Evolutionary conservation across 1,140 invertebrate species (phyloP).

Genomic region (Epicauta chinensis): DNA sequence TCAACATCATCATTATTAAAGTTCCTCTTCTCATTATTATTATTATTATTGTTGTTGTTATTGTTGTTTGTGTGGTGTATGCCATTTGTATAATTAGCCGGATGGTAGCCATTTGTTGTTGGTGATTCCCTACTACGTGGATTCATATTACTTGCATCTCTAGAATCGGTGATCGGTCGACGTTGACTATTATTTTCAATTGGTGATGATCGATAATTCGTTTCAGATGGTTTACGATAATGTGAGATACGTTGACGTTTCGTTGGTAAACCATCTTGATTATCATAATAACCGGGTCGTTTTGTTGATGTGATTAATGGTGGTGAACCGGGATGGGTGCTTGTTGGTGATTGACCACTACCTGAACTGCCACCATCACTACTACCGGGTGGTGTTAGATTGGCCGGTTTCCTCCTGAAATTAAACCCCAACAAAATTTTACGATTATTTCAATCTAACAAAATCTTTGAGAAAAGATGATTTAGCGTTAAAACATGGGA

Average conservation of each 20-base stretch:
- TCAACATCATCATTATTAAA: slow-evolving; percentile 37
- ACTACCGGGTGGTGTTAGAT: slow-evolving; percentile 77
- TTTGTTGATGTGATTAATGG: slow-evolving; percentile 46
- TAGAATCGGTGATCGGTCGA: slow-evolving; percentile 37
- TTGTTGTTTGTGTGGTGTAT: too few relatives aligned
- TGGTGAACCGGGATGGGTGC: slow-evolving; percentile 59
- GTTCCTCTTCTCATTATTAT: slow-evolving; percentile 23
- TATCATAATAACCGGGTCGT: slow-evolving; percentile 53
- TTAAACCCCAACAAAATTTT: too few relatives aligned
- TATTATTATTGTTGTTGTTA: too few relatives aligned
- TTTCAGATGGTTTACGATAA: slow-evolving; percentile 52
- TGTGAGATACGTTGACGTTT: slow-evolving; percentile 81
- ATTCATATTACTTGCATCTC: slow-evolving; percentile 42
- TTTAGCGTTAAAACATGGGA: too few relatives aligned
- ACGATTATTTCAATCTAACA: too few relatives aligned
- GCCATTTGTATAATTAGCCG: slow-evolving; percentile 20
- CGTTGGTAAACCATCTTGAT: slow-evolving; percentile 56
- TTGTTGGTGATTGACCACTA: slow-evolving; percentile 63
- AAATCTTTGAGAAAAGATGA: too few relatives aligned
- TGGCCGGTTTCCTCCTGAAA: slow-evolving; percentile 73
- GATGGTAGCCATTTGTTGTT: slow-evolving; percentile 26
- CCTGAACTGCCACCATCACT: slow-evolving; percentile 66
- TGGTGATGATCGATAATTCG: slow-evolving; percentile 25
- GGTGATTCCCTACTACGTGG: slow-evolving; percentile 39
- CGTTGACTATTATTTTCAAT: slow-evolving; percentile 38